Evolutionary conservation across 2,888 invertebrate species (phyloP).

Genomic region (Agonopterix subpropinquella): DNA sequence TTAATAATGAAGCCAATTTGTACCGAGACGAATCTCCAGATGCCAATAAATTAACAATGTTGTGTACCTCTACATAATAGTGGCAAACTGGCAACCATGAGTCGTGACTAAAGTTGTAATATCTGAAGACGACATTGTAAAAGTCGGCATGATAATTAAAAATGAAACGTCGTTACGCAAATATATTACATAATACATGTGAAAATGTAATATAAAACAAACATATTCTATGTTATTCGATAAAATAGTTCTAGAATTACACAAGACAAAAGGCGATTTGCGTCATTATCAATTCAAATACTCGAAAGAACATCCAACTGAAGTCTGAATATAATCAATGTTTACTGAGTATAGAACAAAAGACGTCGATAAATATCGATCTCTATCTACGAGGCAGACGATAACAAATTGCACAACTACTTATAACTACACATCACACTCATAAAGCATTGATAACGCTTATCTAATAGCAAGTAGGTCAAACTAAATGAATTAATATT

Average conservation of each 20-base stretch:
- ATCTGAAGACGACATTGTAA: background rate
- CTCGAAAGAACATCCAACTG: slow-evolving; percentile 10
- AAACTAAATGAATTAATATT: slow-evolving; percentile 44
- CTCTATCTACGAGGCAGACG: slow-evolving; percentile 29
- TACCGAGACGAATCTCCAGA: background rate
- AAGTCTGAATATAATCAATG: slow-evolving; percentile 15
- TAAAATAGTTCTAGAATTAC: slow-evolving; percentile 24
- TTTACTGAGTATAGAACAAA: slow-evolving; percentile 41
- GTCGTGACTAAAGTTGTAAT: too few species aligned
- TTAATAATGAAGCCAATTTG: slow-evolving; percentile 5
- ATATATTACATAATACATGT: slow-evolving; percentile 16
- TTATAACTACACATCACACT: slow-evolving; percentile 29
- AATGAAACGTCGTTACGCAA: too few species aligned
- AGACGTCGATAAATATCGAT: slow-evolving; percentile 44
- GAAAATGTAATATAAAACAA: slow-evolving; percentile 18
- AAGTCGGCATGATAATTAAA: too few species aligned
- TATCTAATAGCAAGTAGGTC: slow-evolving; percentile 60
- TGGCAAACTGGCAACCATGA: background rate
- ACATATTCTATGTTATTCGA: slow-evolving; percentile 10
- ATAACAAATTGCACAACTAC: slow-evolving; percentile 56
- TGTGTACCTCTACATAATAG: background rate
- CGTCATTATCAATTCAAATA: slow-evolving; percentile 39
- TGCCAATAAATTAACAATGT: background rate
- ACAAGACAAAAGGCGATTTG: slow-evolving; percentile 28
- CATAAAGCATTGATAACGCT: slow-evolving; percentile 45